Evolutionary conservation across 2,888 invertebrate species (phyloP).

Genomic region (Lycia hirtaria): DNA sequence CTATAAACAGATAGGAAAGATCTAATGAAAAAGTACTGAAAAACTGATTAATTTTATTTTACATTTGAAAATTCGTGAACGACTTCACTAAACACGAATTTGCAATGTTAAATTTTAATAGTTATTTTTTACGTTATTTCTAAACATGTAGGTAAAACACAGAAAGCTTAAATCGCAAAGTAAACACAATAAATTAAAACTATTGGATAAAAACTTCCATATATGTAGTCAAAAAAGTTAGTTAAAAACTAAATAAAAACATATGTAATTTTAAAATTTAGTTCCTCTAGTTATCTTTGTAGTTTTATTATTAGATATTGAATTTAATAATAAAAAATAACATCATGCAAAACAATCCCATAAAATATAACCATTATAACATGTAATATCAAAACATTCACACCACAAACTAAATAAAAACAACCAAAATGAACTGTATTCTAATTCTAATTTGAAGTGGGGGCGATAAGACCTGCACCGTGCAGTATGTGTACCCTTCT

Average conservation of each 20-base stretch:
- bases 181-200: conserved; percentile 37
- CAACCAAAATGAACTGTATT: neutral
- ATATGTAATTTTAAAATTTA: conserved; percentile 9
- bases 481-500: too few relatives aligned
- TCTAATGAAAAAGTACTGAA: conserved; percentile 25
- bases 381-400: conserved; percentile 21
- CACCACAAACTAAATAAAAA: conserved; percentile 12
- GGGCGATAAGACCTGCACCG: too few relatives aligned
- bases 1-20: conserved; percentile 14
- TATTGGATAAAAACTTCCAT: neutral
- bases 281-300: conserved; percentile 9
- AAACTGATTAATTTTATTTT: neutral
- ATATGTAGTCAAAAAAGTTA: conserved; percentile 8
- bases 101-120: conserved; percentile 6
- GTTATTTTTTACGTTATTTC: neutral
- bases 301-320: conserved; percentile 3
- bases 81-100: conserved; percentile 4
- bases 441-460: neutral
- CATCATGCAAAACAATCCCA: conserved; percentile 24
- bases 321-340: neutral
- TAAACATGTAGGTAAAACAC: conserved; percentile 32
- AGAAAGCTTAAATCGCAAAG: conserved; percentile 42
- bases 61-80: conserved; percentile 19
- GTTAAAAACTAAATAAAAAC: neutral
- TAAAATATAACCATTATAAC: neutral